Base-by-base conservation (phyloP, 2,888 invertebrate genomes). In the Euzophera pinguis region DNA sequence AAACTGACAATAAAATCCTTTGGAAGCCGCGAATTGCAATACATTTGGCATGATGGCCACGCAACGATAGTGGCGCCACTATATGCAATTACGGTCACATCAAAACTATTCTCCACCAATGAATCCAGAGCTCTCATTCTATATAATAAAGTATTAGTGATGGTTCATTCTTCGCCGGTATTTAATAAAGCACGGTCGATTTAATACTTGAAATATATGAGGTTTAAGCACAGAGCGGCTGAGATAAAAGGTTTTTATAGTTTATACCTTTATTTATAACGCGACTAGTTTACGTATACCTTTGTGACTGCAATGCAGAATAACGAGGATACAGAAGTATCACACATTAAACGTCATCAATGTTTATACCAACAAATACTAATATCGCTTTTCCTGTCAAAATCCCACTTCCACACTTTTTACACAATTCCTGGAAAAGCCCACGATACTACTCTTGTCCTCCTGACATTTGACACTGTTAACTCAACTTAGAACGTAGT, bases 211-310 rank as follows among this genome's bases (percentile, higher is more conserved):
- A 69, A 65, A 62, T 61, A 59, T 59, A 60, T 45, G 45, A 45
- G 57, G 49, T 54, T 58, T 64, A 53, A 60, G 61, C 57, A 56
- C 56, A 52, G 54, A 64, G 60, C 68, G 69, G 69, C 59, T 54
- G 42, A 54, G 66, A 65, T 69, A 64, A 75, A 75, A 75, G 69
- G 73, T 59, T 71, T 75, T 71, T 72, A 72, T 71, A 70, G 70
- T 70, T 71, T 69, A 71, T 69, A 61, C 64, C 62, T 65, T 65
- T 58, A 65, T 60, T 62, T 62, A 59, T 61, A 58, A 61, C 54
- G 56, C 57, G 58, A 55, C 61, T 60, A 60, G 61, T 66, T 65
- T 62, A 62, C 60, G 59, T 62, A 52, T 55, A 57, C 51, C 56
- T 45, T 56, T 52, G 29, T 50, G 45, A 48, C 27, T 53, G 58